These are phyloP conservation scores for Notamacropus eugenii DNA, from an alignment of 2,797 vertebrate genomes.

Conservation along the genomic window DNA sequence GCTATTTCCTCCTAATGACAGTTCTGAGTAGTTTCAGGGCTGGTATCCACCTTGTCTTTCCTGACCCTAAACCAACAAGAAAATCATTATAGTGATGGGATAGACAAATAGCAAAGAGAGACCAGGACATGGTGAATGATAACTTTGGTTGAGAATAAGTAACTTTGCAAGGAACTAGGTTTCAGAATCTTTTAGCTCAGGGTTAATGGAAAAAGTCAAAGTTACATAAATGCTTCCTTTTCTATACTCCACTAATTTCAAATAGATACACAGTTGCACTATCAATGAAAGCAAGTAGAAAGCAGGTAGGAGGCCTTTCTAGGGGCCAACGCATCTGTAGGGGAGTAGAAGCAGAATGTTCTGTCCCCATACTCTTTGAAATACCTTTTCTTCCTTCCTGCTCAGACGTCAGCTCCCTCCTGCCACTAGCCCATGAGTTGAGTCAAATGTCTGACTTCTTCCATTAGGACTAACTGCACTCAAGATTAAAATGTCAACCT, in stretches of 20 bases:
- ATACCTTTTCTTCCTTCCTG: neutral
- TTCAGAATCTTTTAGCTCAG: constrained; percentile 64
- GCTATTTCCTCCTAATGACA: constrained; percentile 50
- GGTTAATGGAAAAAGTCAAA: constrained; percentile 69
- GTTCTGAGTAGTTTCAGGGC: constrained; percentile 38
- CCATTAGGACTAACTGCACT: neutral
- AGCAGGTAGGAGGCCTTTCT: neutral
- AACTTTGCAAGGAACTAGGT: constrained; percentile 39
- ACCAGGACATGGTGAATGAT: neutral
- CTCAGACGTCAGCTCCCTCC: neutral
- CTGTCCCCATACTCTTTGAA: neutral
- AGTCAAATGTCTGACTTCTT: neutral
- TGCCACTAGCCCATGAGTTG: neutral
- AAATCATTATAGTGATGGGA: constrained; percentile 43
- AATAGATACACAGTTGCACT: neutral
- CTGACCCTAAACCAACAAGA: constrained; percentile 42
- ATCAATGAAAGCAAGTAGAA: neutral
- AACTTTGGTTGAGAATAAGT: constrained; percentile 24
- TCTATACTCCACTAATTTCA: neutral
- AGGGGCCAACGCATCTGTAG: neutral
- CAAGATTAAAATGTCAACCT: neutral
- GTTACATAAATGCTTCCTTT: constrained; percentile 58
- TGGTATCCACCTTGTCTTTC: constrained; percentile 33
- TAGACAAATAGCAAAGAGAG: neutral
- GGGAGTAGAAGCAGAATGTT: neutral